These are phyloP conservation scores for Bilobella aurantiaca DNA, from an alignment of 1,140 invertebrate genomes.

Conservation along the genomic window DNA sequence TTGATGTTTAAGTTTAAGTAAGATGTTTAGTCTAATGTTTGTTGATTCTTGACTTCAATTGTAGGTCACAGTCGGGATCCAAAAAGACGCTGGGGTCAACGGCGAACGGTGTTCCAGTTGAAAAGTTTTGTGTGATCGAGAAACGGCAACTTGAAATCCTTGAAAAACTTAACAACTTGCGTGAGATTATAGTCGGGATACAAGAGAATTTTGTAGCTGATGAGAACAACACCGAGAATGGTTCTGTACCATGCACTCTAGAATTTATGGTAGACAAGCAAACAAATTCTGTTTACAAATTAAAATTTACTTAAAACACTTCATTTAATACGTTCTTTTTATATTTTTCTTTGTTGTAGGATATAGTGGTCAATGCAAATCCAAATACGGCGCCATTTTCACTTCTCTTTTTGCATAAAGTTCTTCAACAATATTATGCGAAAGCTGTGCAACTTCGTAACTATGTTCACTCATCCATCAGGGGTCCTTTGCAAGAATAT, in stretches of 20 bases:
- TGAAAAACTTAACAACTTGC: slow-evolving; percentile 1
- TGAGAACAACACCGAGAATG: background rate
- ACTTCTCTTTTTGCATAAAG: slow-evolving; percentile 9
- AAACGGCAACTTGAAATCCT: slow-evolving; percentile 2
- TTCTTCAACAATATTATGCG: slow-evolving; percentile 5
- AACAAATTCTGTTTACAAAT: background rate
- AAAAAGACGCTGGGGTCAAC: too few relatives aligned
- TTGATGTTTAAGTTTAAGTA: too few relatives aligned
- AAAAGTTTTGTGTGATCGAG: background rate
- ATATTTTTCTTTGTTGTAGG: slow-evolving; percentile 3
- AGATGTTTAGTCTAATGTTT: too few relatives aligned
- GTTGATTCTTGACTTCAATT: too few relatives aligned
- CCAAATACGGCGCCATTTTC: slow-evolving; percentile 10
- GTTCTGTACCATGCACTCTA: background rate
- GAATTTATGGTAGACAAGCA: background rate
- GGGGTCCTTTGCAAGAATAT: background rate
- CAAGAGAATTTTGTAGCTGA: background rate
- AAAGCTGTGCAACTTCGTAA: background rate
- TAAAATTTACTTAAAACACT: background rate
- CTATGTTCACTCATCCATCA: background rate
- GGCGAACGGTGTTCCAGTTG: background rate
- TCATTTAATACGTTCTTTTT: background rate
- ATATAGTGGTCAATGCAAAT: slow-evolving; percentile 11
- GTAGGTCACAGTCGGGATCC: too few relatives aligned
- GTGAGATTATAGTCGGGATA: slow-evolving; percentile 6